phyloP scores from a whole-genome alignment of 2,113 vertebrate genomes.

The Psammodynastes pulverulentus region DNA sequence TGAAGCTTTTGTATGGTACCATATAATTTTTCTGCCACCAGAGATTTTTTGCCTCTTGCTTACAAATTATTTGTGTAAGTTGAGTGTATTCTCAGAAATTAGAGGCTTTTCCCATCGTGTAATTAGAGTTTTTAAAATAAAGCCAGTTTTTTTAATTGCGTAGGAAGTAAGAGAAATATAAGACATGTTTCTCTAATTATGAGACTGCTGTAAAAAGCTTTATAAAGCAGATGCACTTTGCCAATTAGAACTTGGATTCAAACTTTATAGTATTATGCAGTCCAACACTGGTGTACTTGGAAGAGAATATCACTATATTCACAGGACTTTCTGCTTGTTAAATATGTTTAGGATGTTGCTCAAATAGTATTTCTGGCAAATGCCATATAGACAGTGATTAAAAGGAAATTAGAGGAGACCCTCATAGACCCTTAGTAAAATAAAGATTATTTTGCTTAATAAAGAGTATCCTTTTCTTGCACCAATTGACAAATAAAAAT shows the following conservation, averaged over 20 bases:
- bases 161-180: slow-evolving; percentile 55
- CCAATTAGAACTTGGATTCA: slow-evolving; percentile 62
- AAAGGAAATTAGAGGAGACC: neutral
- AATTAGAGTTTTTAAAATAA: slow-evolving; percentile 67
- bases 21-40: slow-evolving; percentile 35
- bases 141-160: slow-evolving; percentile 46
- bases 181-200: slow-evolving; percentile 63
- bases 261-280: slow-evolving; percentile 28
- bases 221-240: slow-evolving; percentile 65
- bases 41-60: slow-evolving; percentile 38
- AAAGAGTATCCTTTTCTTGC: neutral
- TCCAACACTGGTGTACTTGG: neutral
- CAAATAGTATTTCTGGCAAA: neutral
- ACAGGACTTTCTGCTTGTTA: neutral
- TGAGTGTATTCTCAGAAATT: slow-evolving; percentile 52
- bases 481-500: neutral
- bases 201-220: slow-evolving; percentile 57
- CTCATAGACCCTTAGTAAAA: neutral
- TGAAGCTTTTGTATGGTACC: slow-evolving; percentile 19
- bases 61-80: slow-evolving; percentile 54
- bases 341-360: neutral
- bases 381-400: neutral
- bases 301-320: neutral
- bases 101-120: slow-evolving; percentile 45
- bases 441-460: neutral